These are phyloP conservation scores for Smittia sp. DNA, from an alignment of 2,888 invertebrate species.

Conservation along the genomic window DNA sequence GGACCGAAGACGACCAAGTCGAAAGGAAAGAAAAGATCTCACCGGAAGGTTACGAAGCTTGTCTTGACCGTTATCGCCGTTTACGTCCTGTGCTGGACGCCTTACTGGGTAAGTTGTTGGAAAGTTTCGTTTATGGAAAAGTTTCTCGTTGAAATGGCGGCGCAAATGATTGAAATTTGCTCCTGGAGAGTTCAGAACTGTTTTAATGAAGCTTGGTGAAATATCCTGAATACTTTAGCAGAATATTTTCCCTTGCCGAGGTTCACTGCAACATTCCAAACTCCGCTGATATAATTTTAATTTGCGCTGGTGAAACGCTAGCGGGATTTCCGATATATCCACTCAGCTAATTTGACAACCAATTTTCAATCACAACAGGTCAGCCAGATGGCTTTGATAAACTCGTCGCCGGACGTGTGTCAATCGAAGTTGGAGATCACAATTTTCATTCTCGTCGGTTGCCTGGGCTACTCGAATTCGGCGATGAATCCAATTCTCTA, in stretches of 20 bases:
- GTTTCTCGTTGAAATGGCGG: no score
- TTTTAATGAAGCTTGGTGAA: no score
- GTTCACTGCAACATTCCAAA: no score
- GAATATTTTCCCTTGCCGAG: no score
- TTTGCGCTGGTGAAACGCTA: no score
- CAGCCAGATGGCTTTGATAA: conserved; percentile 79
- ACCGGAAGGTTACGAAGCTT: conserved; percentile 84
- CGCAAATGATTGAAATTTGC: no score
- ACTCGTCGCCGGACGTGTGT: conserved; percentile 67
- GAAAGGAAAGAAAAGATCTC: conserved; percentile 85
- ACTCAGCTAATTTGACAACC: no score
- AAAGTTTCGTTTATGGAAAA: background rate
- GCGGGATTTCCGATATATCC: no score
- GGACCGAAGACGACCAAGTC: conserved; percentile 87
- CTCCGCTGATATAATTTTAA: no score
- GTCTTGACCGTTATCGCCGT: conserved; percentile 89
- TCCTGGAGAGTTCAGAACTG: no score
- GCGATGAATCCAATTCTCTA: conserved; percentile 66
- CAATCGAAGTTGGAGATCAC: conserved; percentile 72
- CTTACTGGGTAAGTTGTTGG: conserved; percentile 37
- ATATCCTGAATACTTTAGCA: no score
- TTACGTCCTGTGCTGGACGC: conserved; percentile 59
- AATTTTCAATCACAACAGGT: conserved; percentile 96
- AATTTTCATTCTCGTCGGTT: conserved; percentile 80
- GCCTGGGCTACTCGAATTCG: conserved; percentile 77